Conservation (phyloP, 2,797 vertebrate species). For the Hirundo rustica region DNA sequence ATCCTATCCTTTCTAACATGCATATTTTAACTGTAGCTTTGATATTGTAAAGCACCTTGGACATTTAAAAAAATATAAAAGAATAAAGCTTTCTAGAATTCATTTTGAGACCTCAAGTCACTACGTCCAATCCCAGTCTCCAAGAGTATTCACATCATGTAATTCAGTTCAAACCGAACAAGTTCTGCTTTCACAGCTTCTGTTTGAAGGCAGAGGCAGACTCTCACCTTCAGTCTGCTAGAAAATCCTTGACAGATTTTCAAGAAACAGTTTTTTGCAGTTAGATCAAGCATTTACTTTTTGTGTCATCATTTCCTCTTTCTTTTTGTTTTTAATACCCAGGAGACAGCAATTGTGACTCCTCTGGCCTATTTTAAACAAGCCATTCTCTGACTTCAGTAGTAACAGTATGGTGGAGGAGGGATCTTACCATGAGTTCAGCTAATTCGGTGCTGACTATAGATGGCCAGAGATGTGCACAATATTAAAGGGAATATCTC, state of each 20-base stretch:
- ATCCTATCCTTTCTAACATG: background rate
- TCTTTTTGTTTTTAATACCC: background rate
- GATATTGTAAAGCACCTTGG: background rate
- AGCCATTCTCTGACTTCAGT: background rate
- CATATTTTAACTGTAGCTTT: background rate
- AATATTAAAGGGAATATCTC: background rate
- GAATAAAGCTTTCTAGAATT: background rate
- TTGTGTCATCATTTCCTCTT: background rate
- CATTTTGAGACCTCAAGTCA: background rate
- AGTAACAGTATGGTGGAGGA: background rate
- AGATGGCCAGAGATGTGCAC: background rate
- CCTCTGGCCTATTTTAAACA: background rate
- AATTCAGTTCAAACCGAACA: background rate
- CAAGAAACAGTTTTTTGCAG: background rate
- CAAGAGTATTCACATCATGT: background rate
- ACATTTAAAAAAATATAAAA: background rate
- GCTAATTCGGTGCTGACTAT: background rate
- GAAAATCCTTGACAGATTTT: background rate
- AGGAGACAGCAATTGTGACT: background rate
- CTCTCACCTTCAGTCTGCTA: background rate
- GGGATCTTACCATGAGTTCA: background rate
- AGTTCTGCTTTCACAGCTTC: background rate
- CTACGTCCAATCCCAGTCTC: background rate
- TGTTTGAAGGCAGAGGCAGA: background rate
- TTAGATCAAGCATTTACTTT: background rate